phyloP scores from a whole-genome alignment of 2,113 vertebrate genomes.

The Dasypus novemcinctus region DNA sequence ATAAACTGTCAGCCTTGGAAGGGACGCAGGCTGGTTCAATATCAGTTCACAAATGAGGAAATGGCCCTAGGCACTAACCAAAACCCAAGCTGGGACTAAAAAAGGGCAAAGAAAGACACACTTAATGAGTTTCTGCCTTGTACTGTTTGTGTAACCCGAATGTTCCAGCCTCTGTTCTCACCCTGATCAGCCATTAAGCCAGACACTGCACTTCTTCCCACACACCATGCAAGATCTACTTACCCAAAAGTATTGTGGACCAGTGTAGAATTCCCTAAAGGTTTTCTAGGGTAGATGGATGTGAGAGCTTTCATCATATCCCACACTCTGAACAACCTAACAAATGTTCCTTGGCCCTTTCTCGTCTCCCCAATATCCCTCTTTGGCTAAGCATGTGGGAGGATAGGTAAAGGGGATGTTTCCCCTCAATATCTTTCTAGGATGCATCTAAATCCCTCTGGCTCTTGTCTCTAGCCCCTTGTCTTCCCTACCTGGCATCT shows the following conservation, averaged over 20 bases:
- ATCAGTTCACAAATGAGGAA: constrained; percentile 1
- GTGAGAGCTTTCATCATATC: neutral
- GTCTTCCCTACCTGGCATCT: neutral
- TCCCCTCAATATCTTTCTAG: neutral
- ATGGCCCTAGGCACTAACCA: neutral
- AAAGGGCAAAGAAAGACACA: neutral
- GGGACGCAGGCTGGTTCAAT: neutral
- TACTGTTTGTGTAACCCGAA: neutral
- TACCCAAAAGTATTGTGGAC: neutral
- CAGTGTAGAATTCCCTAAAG: neutral
- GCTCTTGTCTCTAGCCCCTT: neutral
- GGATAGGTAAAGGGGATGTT: neutral
- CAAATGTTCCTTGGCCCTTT: neutral
- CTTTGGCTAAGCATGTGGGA: neutral
- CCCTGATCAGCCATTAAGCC: neutral
- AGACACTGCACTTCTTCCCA: neutral
- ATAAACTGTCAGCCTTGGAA: constrained; percentile 6
- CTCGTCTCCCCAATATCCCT: neutral
- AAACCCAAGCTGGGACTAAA: neutral
- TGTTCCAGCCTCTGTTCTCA: neutral
- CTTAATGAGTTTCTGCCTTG: neutral
- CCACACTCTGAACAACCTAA: neutral
- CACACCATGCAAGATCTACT: neutral
- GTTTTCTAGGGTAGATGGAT: neutral
- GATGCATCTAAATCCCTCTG: neutral